Base-by-base conservation (phyloP, 1,140 invertebrate species). In the Drosophila nikananu region DNA sequence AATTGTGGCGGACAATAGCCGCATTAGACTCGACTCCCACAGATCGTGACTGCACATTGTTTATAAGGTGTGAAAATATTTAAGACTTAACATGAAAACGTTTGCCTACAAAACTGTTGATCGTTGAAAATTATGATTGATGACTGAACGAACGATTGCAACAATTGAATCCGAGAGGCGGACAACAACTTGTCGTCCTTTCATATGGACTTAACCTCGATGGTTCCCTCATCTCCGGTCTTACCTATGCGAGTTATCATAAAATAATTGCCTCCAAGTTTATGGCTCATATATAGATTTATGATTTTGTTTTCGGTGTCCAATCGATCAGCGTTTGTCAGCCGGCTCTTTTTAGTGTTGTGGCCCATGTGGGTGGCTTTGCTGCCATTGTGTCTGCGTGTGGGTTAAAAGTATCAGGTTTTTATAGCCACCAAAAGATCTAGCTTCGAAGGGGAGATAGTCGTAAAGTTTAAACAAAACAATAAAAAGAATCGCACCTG, bases 31-130 rank as follows among this genome's bases (percentile, higher is more conserved):
- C 49, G 64, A 54, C 75, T 61, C 65, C 62, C 73, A 71, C 68
- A 58, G 89, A 92, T 91, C 84, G 74, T 89, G 86, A 86, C 82
- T 80, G 86, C 87, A 86, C 81, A 83, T 92, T 92, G 83, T 92
- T 92, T 92, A 86, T 91, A 91, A 92, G 91, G 91, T 92, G 91
- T 92, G 91, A 92, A 92, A 92, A 92, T 91, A 91, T 92, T 91
- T 86, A 83, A 91, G 90, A 83, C 90, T 87, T 75, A 86, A 86
- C 82, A 91, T 83, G 83, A 87, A 84, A 91, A 87, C 78, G 80
- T 91, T 86, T 81, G 67, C 71, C 71, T 89, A 92, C 91, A 92
- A 92, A 92, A 83, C 86, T 92, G 91, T 92, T 92, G 91, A 92
- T 91, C 87, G 91, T 78, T 92, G 87, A 91, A 91, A 92, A 92